Evolutionary conservation across 2,113 vertebrate genomes (phyloP).

Genomic region (Toxotes chatareus): DNA sequence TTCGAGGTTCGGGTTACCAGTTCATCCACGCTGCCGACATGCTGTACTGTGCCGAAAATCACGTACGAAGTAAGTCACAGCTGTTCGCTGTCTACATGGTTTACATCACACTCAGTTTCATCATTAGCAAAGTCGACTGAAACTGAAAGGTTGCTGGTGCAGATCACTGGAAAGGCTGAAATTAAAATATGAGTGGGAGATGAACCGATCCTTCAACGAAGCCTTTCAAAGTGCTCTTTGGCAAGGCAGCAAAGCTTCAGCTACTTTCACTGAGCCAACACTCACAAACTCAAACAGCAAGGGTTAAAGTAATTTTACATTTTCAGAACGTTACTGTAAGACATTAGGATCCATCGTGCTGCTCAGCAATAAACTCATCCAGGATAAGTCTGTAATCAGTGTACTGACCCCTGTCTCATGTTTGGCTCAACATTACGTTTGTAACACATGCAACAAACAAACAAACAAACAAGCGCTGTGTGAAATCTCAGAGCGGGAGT

Average conservation of each 20-base stretch:
- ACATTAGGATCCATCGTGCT: no score
- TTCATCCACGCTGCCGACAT: conserved; percentile 86
- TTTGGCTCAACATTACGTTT: background rate
- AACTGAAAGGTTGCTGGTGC: background rate
- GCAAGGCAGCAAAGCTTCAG: no score
- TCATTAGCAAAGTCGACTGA: background rate
- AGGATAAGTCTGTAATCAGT: background rate
- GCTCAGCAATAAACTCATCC: background rate
- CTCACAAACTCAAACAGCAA: no score
- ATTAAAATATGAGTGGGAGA: no score
- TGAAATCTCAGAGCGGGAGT: conserved; percentile 47
- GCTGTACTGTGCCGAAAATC: conserved; percentile 85
- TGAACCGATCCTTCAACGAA: no score
- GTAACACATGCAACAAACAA: conserved; percentile 25
- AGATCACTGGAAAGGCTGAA: background rate
- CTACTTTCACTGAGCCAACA: no score
- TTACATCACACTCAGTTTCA: background rate
- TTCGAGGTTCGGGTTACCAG: conserved; percentile 84
- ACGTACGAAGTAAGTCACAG: conserved; percentile 81
- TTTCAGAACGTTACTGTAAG: no score
- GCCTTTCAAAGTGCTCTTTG: no score
- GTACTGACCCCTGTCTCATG: background rate
- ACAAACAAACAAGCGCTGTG: conserved; percentile 30
- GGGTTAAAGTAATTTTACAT: no score
- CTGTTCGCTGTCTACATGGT: background rate